Conservation (phyloP, 2,888 invertebrate genomes). For the Oxytorus armatus region DNA sequence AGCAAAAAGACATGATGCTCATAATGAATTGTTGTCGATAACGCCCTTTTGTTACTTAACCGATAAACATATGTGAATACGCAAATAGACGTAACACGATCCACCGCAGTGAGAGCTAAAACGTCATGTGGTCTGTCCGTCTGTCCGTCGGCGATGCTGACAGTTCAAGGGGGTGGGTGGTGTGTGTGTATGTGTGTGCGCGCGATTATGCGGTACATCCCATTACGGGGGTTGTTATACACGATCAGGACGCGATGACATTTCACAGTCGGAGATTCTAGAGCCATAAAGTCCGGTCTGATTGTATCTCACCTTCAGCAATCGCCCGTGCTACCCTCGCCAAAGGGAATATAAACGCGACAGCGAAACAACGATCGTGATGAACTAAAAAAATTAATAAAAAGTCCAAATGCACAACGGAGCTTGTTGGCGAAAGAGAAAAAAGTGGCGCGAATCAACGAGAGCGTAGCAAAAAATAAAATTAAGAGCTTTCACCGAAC, state of each 20-base stretch:
- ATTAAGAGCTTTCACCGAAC: constrained; percentile 18
- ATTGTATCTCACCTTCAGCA: neutral
- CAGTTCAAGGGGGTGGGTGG: constrained; percentile 24
- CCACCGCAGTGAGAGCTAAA: constrained; percentile 64
- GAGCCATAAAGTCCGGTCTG: neutral
- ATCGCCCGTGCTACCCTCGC: no score
- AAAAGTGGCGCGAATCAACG: constrained; percentile 13
- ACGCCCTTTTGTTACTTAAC: no score
- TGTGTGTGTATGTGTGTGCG: no score
- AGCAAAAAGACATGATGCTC: no score
- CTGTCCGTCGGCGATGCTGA: neutral
- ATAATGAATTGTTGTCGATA: no score
- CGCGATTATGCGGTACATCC: constrained; percentile 27
- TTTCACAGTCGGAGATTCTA: constrained; percentile 8
- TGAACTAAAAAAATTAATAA: no score
- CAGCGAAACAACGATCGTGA: neutral
- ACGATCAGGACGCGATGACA: constrained; percentile 1
- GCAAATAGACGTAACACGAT: constrained; percentile 68
- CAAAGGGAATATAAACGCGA: no score
- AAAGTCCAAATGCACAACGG: no score
- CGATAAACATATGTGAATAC: neutral
- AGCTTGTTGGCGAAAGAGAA: no score
- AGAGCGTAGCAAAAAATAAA: constrained; percentile 18
- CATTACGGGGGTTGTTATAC: neutral
- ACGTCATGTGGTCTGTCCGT: constrained; percentile 62